Conservation (phyloP, 2,113 vertebrate genomes). For the Equus przewalskii region DNA sequence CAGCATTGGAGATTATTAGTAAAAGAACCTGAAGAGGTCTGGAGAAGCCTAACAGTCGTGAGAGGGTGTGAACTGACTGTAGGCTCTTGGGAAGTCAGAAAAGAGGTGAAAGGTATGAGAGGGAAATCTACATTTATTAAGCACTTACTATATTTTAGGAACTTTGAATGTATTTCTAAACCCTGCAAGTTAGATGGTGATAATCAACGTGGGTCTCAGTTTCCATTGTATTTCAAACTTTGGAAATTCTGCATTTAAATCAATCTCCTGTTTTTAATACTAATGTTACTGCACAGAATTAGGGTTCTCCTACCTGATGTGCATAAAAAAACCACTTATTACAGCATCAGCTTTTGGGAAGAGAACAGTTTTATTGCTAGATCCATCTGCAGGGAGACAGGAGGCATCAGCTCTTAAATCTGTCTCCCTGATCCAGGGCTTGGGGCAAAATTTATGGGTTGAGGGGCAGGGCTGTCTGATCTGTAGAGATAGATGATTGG, state of each 20-base stretch:
- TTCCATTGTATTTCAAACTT: slow-evolving; percentile 28
- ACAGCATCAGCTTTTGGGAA: no score
- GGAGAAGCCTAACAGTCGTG: background rate
- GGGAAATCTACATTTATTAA: slow-evolving; percentile 10
- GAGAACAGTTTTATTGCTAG: no score
- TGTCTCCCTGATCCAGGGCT: no score
- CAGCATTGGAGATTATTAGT: background rate
- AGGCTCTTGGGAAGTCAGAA: background rate
- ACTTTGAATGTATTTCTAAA: slow-evolving; percentile 23
- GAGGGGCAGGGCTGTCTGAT: no score
- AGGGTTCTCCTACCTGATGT: no score
- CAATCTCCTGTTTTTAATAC: slow-evolving; percentile 28
- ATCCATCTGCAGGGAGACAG: no score
- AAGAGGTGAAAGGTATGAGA: background rate
- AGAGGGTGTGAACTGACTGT: background rate
- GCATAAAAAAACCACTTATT: no score
- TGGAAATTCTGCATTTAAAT: background rate
- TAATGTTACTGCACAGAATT: background rate
- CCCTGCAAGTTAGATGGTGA: background rate
- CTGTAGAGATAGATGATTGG: no score
- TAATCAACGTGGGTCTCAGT: background rate
- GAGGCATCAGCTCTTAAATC: no score
- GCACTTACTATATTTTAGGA: background rate
- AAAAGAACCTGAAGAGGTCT: background rate
- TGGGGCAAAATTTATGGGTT: no score